Base-by-base conservation (phyloP, 2,888 invertebrate species). In the Epirrhoe alternata region DNA sequence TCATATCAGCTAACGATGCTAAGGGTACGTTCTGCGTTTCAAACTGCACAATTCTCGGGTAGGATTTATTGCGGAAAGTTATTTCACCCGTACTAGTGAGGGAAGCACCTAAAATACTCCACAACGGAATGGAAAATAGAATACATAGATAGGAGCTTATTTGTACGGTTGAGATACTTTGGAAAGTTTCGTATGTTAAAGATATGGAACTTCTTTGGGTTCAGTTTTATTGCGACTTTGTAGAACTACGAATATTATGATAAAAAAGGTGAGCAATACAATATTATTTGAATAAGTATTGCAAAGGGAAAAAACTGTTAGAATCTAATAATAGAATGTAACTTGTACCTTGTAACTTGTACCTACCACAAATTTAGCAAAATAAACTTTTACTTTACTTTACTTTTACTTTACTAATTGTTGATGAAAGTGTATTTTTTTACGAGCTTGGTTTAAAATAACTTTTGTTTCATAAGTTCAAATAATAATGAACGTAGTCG, bases 61-160 rank as follows among this genome's bases (percentile, higher is more conserved):
- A 61, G 75, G 78, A 86, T 86, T 84, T 86, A 85, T 84, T 71
- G 81, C 70, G 66, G 73, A 70, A 79, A 84, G 82, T 81, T 85
- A 83, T 82, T 83, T 76, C 71, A 75, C 73, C 74, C 73, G 71
- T 45, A 45, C 55, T 54, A 59, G 64, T 63, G 55, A 55, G 61
- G 59, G 54, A 75, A 77, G 67, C 68, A 69, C 69, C 57, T 61
- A 69, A 47, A 69, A 61, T 47, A 51, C 60, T 61, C 56, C 30
- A 24, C 57, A 54, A 64, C 69, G 70, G 64, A 74, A 68, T 68
- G 60, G 63, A 65, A 62, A 69, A 70, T 59, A 35, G 51, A 57
- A 51, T 56, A 50, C 33, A 14, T 61, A 55, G n/a, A 53, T 38
- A 24, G 47, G 10, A 55, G 50, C 60, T 52, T 60, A 47, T 38